Evolutionary conservation across 2,113 vertebrate species (phyloP), one percentile per base, ranked within the genome.

Genomic region (Andinoacara biseriatus): DNA sequence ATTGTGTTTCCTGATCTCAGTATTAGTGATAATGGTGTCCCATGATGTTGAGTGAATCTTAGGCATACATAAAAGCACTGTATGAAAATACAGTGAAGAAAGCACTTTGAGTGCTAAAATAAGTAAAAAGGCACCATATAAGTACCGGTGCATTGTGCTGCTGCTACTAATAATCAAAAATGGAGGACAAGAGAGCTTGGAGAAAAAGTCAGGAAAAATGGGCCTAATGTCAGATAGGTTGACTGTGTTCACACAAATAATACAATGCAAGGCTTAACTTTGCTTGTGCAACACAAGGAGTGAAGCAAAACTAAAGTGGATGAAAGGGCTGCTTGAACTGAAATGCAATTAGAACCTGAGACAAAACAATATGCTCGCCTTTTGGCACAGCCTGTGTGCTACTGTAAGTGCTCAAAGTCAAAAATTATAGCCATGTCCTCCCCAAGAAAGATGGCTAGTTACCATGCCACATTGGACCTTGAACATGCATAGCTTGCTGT

Each of bases 21-120:
- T 17, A 1, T 79, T 79, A 38, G 43, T 78, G 52, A 15, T 69
- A 59, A 52, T 52, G 38, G 29, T 59, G 26, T 49, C 10, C 54
- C 0, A 52, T 72, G 43, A 72, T 2, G 40, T 5, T 49, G n/a
- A 0, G 0, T 1, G 58, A 24, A 26, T 58, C 11, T 7, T 17
- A 59, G 58, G 15, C 4, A 4, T 20, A 31, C 26, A 29, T 59
- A 29, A 59, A 31, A 59, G 14, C 17, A 22, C 26, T 59, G 58
- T 22, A 17, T 10, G 17, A 18, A 26, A 31, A 26, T 18, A 22
- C 29, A 35, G 38, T 40, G 38, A 29, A 29, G 24, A 59, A 5
- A 59, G 58, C 8, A 60, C 26, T 60, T 15, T 18, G 26, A 60
- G 17, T 60, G 29, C 58, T 18, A 15, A 60, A 60, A 60, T 24